Evolutionary conservation across 2,888 invertebrate genomes (phyloP).

Genomic region (Acanthopleura granulata): DNA sequence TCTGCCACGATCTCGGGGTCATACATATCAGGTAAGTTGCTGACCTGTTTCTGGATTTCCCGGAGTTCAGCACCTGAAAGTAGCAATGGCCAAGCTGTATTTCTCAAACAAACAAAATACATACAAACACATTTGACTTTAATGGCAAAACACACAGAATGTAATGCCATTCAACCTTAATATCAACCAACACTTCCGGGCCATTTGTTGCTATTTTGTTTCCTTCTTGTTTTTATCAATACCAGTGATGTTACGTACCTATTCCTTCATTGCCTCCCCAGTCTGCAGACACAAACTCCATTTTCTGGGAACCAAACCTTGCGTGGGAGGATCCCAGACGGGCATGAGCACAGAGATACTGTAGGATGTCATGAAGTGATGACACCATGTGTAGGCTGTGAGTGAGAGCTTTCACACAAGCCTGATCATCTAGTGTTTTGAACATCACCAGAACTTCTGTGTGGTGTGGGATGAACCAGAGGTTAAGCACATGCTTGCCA

Average conservation of each 20-base stretch:
- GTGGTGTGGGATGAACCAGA: conserved; percentile 69
- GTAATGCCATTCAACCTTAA: too few relatives aligned
- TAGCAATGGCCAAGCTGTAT: conserved; percentile 1
- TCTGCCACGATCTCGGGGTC: conserved; percentile 57
- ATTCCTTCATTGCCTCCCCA: conserved; percentile 68
- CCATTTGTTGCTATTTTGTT: too few relatives aligned
- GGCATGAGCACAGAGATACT: conserved; percentile 66
- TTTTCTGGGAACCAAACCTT: conserved; percentile 54
- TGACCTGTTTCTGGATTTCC: conserved; percentile 68
- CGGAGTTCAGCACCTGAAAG: conserved; percentile 64
- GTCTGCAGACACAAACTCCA: conserved; percentile 64
- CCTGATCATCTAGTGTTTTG: conserved; percentile 57
- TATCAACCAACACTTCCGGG: too few relatives aligned
- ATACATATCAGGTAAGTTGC: conserved; percentile 52
- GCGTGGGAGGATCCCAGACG: conserved; percentile 61
- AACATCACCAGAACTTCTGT: conserved; percentile 64
- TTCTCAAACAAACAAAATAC: conserved; percentile 9
- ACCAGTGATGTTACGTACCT: conserved; percentile 41
- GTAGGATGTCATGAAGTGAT: conserved; percentile 66
- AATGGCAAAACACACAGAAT: too few relatives aligned
- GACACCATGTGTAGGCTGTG: conserved; percentile 57
- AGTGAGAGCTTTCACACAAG: conserved; percentile 52
- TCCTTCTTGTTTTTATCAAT: too few relatives aligned
- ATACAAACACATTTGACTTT: too few relatives aligned
- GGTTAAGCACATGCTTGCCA: conserved; percentile 63